Evolutionary conservation across 2,113 vertebrate species (phyloP), one percentile per base, ranked within the genome.

Genomic region (Leptosomus discolor): DNA sequence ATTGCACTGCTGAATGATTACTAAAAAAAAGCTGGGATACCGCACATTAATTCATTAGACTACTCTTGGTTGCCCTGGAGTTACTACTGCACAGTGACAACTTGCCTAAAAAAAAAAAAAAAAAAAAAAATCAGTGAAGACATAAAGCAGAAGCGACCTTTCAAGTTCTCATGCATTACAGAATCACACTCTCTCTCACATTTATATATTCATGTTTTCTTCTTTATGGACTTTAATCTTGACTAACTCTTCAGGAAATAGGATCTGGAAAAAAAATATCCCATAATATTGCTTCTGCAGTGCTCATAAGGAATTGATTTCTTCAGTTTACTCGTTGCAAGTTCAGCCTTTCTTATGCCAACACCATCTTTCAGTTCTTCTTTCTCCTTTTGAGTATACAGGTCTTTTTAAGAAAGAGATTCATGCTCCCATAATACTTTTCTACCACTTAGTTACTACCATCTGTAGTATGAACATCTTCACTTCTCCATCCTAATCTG

Each of bases 181-280:
- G 70, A 82, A 37, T 12, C 51, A 50, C 0, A 0, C 29, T 51
- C 3, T 6, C 4, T 19, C 57, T 54, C 53, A 21, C 18, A 30
- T 29, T n/a, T 26, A 39, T 9, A 0, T 11, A 84, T 15, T 56
- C 46, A 56, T 9, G 18, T 18, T 69, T 71, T 81, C 32, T 71
- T 84, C 81, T 82, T 85, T 39, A 56, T 2, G 5, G 36, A 60
- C 36, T 94, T 87, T 4, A 50, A 64, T 41, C 51, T 24, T 56
- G 20, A 88, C 30, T 51, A 64, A 15, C 15, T 65, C 50, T 37
- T 64, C 30, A 16, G 2, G 1, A 92, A 79, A 76, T 6, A 68
- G 0, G 0, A 64, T 17, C 67, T 27, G 1, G 1, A 32, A 75
- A 88, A 74, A 87, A 85, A 63, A 74, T 27, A 37, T 0, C n/a